phyloP scores from a whole-genome alignment of 1,140 invertebrate species.

The Papilio helenus region DNA sequence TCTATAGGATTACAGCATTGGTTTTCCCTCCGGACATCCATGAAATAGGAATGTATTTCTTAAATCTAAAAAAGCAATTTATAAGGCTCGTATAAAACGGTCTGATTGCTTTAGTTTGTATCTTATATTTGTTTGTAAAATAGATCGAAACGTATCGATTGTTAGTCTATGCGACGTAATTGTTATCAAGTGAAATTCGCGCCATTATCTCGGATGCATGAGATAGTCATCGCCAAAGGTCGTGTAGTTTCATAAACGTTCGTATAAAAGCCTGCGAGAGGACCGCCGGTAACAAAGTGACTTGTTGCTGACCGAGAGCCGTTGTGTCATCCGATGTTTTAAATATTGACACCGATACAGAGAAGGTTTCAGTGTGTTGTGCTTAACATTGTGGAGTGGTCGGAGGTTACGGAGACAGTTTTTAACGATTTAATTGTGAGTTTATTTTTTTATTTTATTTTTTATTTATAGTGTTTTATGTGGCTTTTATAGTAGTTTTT shows the following conservation, averaged over 20 bases:
- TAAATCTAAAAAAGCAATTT: too few relatives aligned
- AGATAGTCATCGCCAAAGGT: constrained; percentile 31
- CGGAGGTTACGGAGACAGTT: constrained; percentile 32
- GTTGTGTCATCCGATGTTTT: constrained; percentile 37
- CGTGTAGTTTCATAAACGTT: constrained; percentile 45
- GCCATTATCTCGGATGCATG: constrained; percentile 13
- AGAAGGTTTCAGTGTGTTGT: constrained; percentile 47
- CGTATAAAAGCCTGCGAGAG: constrained; percentile 43
- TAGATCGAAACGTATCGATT: background rate
- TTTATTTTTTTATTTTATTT: constrained; percentile 37
- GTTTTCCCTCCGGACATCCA: too few relatives aligned
- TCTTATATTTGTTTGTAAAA: background rate
- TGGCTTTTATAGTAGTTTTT: background rate
- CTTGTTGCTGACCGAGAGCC: constrained; percentile 1
- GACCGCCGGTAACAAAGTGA: background rate
- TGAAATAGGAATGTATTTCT: too few relatives aligned
- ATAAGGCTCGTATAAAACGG: too few relatives aligned
- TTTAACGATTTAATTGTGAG: constrained; percentile 31
- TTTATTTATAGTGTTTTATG: constrained; percentile 37
- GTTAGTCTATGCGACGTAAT: background rate
- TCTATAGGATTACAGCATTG: too few relatives aligned
- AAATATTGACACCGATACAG: constrained; percentile 32
- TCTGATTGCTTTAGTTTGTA: too few relatives aligned
- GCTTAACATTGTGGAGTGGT: constrained; percentile 44
- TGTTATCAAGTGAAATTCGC: constrained; percentile 23